Evolutionary conservation across 1,140 invertebrate genomes (phyloP).

Genomic region (Drosophila simulans): DNA sequence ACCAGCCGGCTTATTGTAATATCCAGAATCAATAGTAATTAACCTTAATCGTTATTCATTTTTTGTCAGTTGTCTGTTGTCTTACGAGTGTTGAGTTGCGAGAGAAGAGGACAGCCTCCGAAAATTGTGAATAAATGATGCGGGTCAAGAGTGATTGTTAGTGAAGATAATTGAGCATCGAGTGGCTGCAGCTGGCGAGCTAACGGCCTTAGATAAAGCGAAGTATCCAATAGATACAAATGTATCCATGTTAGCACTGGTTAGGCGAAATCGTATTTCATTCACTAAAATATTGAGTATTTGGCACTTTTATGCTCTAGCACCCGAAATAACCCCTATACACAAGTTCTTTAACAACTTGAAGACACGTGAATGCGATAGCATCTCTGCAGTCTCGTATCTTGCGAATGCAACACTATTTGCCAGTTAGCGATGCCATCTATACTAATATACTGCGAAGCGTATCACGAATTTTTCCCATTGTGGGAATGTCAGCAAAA

Average conservation of each 20-base stretch:
- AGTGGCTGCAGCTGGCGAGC: constrained; percentile 28
- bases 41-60: constrained; percentile 72
- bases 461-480: constrained; percentile 40
- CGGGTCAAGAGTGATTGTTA: constrained; percentile 36
- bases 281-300: no score
- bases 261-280: no score
- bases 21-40: constrained; percentile 80
- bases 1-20: constrained; percentile 37
- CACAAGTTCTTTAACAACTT: background rate
- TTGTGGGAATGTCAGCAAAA: constrained; percentile 40
- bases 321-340: background rate
- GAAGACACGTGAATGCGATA: constrained; percentile 8
- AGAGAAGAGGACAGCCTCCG: constrained; percentile 26
- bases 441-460: constrained; percentile 50
- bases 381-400: constrained; percentile 26
- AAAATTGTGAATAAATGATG: constrained; percentile 37
- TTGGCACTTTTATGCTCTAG: background rate
- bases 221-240: background rate
- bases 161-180: constrained; percentile 31
- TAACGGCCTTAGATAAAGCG: background rate
- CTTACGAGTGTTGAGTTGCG: constrained; percentile 40
- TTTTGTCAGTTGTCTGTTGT: constrained; percentile 37
- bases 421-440: constrained; percentile 22
- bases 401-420: constrained; percentile 19
- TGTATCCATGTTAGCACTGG: background rate